phyloP scores from a whole-genome alignment of 2,113 vertebrate genomes.

The Seriola quinqueradiata region DNA sequence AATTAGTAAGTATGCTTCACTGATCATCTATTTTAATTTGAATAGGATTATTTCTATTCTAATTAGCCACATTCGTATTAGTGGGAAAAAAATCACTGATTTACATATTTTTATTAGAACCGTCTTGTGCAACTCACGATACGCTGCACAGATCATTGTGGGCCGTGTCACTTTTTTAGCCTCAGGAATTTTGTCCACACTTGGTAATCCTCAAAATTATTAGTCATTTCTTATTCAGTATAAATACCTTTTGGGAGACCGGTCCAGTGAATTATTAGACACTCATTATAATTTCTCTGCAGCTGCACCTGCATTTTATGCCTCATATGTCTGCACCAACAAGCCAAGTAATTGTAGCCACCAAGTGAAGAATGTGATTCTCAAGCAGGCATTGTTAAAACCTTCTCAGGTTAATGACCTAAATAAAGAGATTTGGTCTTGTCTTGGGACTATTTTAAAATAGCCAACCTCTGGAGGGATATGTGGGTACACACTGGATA shows the following conservation, averaged over 20 bases:
- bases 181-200: constrained; percentile 21
- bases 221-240: constrained; percentile 40
- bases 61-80: constrained; percentile 18
- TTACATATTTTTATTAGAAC: constrained; percentile 27
- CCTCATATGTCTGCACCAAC: constrained; percentile 23
- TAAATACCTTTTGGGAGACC: constrained; percentile 39
- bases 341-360: constrained; percentile 17
- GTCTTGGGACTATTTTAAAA: neutral
- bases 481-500: neutral
- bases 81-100: constrained; percentile 12
- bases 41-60: constrained; percentile 20
- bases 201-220: constrained; percentile 36
- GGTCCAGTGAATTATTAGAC: constrained; percentile 43
- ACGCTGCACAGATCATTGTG: constrained; percentile 4
- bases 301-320: constrained; percentile 37
- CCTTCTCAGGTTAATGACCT: constrained; percentile 22
- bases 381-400: constrained; percentile 24
- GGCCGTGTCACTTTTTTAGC: constrained; percentile 27
- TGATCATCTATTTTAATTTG: constrained; percentile 24
- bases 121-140: neutral
- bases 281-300: constrained; percentile 39
- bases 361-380: constrained; percentile 18
- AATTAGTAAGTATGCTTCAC: constrained; percentile 25
- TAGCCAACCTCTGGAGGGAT: neutral
- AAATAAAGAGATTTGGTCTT: constrained; percentile 22